These are phyloP conservation scores for Catostylus mosaicus DNA, from an alignment of 30 jellyfish, hydroid and myxozoan species.

Conservation along the genomic window DNA sequence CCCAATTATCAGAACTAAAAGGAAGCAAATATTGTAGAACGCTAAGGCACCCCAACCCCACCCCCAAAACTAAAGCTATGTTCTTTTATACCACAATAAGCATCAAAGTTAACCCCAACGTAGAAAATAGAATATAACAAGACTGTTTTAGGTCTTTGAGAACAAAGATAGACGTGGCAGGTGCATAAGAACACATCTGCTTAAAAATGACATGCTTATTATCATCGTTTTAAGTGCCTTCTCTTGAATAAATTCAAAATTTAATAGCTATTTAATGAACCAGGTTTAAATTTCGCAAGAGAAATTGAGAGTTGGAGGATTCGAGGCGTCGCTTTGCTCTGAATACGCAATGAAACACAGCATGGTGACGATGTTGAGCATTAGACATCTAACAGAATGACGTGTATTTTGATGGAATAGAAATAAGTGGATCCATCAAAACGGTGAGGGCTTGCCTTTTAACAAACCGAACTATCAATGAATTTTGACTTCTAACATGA, in stretches of 20 bases:
- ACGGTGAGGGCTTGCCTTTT: slow-evolving; percentile 31
- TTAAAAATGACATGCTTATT: neutral
- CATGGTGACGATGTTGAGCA: neutral
- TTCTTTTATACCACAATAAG: too few relatives aligned
- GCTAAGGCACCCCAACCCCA: too few relatives aligned
- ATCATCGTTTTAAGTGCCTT: neutral
- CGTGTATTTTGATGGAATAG: neutral
- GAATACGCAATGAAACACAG: neutral
- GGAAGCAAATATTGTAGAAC: too few relatives aligned
- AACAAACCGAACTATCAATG: slow-evolving; percentile 19
- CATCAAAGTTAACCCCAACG: too few relatives aligned
- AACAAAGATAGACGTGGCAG: neutral
- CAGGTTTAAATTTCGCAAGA: slow-evolving; percentile 61
- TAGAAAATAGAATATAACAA: too few relatives aligned
- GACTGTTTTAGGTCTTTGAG: neutral
- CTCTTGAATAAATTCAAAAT: slow-evolving; percentile 42
- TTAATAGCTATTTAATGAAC: slow-evolving; percentile 37
- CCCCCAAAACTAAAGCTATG: too few relatives aligned
- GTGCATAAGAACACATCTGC: neutral
- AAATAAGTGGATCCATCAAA: slow-evolving; percentile 12
- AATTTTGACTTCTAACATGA: too few relatives aligned
- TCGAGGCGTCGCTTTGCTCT: slow-evolving; percentile 31
- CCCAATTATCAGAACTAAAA: too few relatives aligned
- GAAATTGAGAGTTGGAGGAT: neutral
- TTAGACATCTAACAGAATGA: neutral